Base-by-base conservation (phyloP, 2,113 vertebrate genomes). In the Xiphophorus hellerii region DNA sequence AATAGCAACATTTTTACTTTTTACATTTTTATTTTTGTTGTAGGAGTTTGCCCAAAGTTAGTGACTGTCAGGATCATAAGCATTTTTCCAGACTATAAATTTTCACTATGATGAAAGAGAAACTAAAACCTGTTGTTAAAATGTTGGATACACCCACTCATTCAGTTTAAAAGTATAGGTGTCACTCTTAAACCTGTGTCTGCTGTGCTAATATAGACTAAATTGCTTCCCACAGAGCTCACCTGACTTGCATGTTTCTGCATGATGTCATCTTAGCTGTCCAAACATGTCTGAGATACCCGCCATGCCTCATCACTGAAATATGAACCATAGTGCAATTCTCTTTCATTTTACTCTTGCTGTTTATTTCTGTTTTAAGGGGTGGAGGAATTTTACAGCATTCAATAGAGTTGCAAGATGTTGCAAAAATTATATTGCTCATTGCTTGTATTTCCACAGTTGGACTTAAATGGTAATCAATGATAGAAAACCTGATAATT, bases 201-300 rank as follows among this genome's bases (percentile, higher is more conserved):
- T 25, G 29, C 30, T 15, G 5, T 44, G 30, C 15, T 27, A 15
- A 33, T 15, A 25, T 14, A 12, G 13, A 22, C 39, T 29, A 29
- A 27, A 20, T 62, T 27, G 8, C 37, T 66, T 37, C 30, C 35
- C 37, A 29, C n/a, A 69, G 66, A 69, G 31, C 39, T 78, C 71
- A 66, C 15, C 39, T 76, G 37, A 48, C 62, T 17, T 17, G 4
- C 51, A 29, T 10, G 62, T 76, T 63, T 64, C n/a, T 71, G 68
- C 48, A 63, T 76, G 69, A 73, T 84, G 73, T 86, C 74, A 68
- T 14, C 17, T 6, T 65, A 25, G 84, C 14, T 70, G 58, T 48
- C 13, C 2, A 1, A 51, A 51, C 81, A 76, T 75, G 76, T 77
- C 78, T 58, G 62, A 76, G 48, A 76, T 73, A 64, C 67, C 69